Base-by-base conservation (phyloP, 2,797 vertebrate species). In the Galago senegalensis region DNA sequence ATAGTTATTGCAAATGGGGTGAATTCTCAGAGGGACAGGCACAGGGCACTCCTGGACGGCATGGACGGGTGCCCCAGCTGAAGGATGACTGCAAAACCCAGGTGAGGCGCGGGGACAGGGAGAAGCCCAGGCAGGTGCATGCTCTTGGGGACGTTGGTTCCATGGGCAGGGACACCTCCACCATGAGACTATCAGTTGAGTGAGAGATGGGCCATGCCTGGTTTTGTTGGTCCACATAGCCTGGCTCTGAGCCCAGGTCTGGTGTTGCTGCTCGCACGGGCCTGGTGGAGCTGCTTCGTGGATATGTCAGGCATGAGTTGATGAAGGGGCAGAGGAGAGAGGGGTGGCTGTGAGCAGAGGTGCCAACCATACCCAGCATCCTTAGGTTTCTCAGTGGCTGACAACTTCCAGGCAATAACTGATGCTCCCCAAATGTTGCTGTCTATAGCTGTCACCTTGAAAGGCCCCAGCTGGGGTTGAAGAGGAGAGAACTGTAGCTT, bases 111-210 rank as follows among this genome's bases (percentile, higher is more conserved):
- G 0, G 23, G 63, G 29, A 9, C 0, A 7, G 56, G 14, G 69
- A 34, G 49, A 69, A 29, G 0, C 6, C 31, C 1, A 6, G 81
- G 79, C 10, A 18, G 34, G 56, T 18, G 0, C 58, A 1, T 0
- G 0, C 1, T 17, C 14, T 60, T 34, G 23, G 5, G 80, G 67
- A 80, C 46, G 4, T 72, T 6, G 25, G 13, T 65, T 67, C 18
- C 0, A 0, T n/a, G 12, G 46, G n/a, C 34, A 31, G 69, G 16
- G 20, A 16, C 9, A 11, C 56, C 31, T 89, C 0, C 0, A 27
- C 27, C 0, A 0, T 2, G 21, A 53, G 53, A 20, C 4, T 0
- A 1, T 4, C 21, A 17, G 12, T 1, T 12, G 20, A 46, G 27
- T 72, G 79, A 65, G 40, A 34, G 49, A 60, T 0, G 21, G 73